Conservation (phyloP, 2,797 vertebrate genomes). For the Chiloscyllium punctatum region DNA sequence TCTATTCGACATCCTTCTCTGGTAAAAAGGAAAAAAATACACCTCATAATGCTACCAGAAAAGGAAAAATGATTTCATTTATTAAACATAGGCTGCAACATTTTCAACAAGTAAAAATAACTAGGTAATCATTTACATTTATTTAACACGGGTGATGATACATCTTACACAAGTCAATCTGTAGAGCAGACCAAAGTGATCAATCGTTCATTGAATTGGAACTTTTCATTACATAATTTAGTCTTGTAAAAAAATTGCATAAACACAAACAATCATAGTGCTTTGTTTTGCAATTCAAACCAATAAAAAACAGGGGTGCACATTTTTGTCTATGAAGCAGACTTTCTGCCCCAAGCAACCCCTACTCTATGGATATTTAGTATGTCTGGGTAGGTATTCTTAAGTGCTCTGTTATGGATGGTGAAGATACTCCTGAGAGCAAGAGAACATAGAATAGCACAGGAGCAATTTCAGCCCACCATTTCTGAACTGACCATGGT, state of each 20-base stretch:
- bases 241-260: background rate
- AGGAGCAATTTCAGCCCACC: too few relatives aligned
- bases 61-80: constrained; percentile 72
- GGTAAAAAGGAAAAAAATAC: constrained; percentile 55
- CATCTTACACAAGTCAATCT: constrained; percentile 78
- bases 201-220: constrained; percentile 18
- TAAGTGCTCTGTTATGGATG: background rate
- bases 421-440: background rate
- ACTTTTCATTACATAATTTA: background rate
- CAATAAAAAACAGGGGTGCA: background rate
- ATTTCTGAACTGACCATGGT: too few relatives aligned
- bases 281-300: background rate
- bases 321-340: background rate
- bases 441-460: background rate
- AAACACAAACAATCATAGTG: background rate
- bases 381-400: background rate
- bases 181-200: constrained; percentile 62
- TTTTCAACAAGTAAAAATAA: constrained; percentile 69
- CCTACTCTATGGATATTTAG: background rate
- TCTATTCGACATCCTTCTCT: constrained; percentile 99
- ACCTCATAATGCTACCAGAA: constrained; percentile 66
- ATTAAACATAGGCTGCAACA: constrained; percentile 61
- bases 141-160: constrained; percentile 69
- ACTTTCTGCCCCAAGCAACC: background rate
- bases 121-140: constrained; percentile 71